Conservation (phyloP, 2,888 invertebrate genomes). For the Eretmocerus hayati region DNA sequence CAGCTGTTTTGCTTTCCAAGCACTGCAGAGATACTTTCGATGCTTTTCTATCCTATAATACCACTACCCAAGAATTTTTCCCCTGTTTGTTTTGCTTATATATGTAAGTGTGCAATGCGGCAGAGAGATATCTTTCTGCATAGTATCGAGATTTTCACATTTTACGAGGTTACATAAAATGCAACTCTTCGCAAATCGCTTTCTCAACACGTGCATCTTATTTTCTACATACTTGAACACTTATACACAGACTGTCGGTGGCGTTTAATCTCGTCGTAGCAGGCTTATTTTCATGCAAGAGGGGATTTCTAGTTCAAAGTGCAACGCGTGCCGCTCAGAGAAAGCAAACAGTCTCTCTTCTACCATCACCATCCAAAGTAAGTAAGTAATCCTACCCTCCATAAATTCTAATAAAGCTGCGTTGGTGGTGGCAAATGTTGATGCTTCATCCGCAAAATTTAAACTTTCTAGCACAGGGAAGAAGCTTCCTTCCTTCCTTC, state of each 20-base stretch:
- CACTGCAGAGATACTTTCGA: not conserved
- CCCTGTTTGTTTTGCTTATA: not conserved
- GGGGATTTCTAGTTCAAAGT: not conserved
- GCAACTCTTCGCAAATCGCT: too few species aligned
- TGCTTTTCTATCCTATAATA: too few species aligned
- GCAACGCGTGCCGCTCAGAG: not conserved
- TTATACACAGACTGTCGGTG: not conserved
- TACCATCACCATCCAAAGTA: too few species aligned
- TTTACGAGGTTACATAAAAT: not conserved
- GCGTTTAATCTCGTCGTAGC: not conserved
- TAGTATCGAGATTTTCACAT: not conserved
- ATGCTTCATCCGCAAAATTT: slow-evolving; percentile 15
- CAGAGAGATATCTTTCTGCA: too few species aligned
- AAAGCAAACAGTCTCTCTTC: too few species aligned
- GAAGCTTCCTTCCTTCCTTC: too few species aligned
- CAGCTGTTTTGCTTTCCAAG: slow-evolving; percentile 3
- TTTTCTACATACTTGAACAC: too few species aligned
- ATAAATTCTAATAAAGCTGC: slow-evolving; percentile 19
- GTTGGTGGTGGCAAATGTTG: slow-evolving; percentile 10
- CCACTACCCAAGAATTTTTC: not conserved
- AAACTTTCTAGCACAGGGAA: slow-evolving; percentile 9
- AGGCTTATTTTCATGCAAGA: too few species aligned
- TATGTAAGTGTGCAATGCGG: not conserved
- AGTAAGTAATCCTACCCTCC: not conserved
- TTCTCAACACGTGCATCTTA: too few species aligned